A percentile compares a stretch with the other conserved stretches of the same genome.
These are phyloP conservation scores for Electrona antarctica DNA, from an alignment of 2,113 vertebrate genomes.

Conservation along the genomic window DNA sequence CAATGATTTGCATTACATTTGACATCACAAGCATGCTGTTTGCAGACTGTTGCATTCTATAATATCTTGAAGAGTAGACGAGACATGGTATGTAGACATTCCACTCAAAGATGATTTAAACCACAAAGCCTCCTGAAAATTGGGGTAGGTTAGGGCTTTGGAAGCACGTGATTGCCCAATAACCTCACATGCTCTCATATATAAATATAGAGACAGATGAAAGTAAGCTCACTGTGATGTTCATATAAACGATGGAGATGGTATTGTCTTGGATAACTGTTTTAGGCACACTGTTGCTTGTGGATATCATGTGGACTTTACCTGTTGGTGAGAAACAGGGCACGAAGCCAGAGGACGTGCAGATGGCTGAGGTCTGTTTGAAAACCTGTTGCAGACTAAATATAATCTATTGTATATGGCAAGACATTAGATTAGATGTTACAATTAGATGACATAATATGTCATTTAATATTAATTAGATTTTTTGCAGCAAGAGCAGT, in stretches of 20 bases:
- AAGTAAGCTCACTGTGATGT: slow-evolving; percentile 18
- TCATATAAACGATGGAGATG: slow-evolving; percentile 60
- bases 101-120: slow-evolving; percentile 42
- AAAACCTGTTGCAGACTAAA: background rate
- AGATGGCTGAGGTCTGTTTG: slow-evolving; percentile 67
- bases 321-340: slow-evolving; percentile 38
- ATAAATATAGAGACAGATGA: slow-evolving; percentile 40
- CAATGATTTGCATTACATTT: background rate
- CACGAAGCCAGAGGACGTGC: slow-evolving; percentile 49
- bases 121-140: slow-evolving; percentile 55
- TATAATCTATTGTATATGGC: too few relatives aligned
- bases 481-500: too few relatives aligned
- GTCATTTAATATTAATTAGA: too few relatives aligned
- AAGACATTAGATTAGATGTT: too few relatives aligned
- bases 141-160: slow-evolving; percentile 19
- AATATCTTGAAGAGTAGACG: slow-evolving; percentile 31
- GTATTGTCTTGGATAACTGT: slow-evolving; percentile 47
- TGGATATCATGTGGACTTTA: slow-evolving; percentile 45
- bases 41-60: slow-evolving; percentile 9
- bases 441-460: too few relatives aligned
- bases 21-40: slow-evolving; percentile 14
- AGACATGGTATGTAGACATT: slow-evolving; percentile 55
- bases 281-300: slow-evolving; percentile 50
- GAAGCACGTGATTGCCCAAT: slow-evolving; percentile 38
- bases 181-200: slow-evolving; percentile 43